Evolutionary conservation across 2,113 vertebrate species (phyloP).

Genomic region (Microcebus murinus): DNA sequence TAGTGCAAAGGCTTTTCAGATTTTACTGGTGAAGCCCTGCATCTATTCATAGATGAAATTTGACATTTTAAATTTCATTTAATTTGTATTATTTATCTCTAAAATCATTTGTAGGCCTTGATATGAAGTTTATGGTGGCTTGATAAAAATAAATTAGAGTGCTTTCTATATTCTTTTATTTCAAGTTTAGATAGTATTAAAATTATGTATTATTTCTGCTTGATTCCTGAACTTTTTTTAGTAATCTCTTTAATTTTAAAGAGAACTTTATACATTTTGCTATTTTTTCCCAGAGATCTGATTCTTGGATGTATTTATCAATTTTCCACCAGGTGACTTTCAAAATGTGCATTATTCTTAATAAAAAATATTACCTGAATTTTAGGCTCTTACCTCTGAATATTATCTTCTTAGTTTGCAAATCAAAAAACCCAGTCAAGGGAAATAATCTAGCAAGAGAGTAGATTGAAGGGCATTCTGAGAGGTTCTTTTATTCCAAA

Average conservation of each 20-base stretch:
- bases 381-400: not conserved
- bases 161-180: not conserved
- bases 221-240: not conserved
- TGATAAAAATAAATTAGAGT: slow-evolving; percentile 14
- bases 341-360: slow-evolving; percentile 22
- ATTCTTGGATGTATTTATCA: not conserved
- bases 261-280: not conserved
- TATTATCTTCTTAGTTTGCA: not conserved
- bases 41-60: not conserved
- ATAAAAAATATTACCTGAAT: not conserved
- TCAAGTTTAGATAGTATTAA: not conserved
- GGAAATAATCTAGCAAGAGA: not conserved
- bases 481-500: not conserved
- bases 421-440: not conserved
- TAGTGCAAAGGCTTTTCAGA: not conserved
- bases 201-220: not conserved
- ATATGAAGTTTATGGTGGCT: not conserved
- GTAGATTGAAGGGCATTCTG: not conserved
- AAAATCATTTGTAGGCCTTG: not conserved
- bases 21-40: not conserved
- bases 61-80: slow-evolving; percentile 24
- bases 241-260: not conserved
- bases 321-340: not conserved
- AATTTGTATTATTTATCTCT: not conserved
- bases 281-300: not conserved